Base-by-base conservation (phyloP, 2,888 invertebrate species). In the Teinopalpus imperialis region DNA sequence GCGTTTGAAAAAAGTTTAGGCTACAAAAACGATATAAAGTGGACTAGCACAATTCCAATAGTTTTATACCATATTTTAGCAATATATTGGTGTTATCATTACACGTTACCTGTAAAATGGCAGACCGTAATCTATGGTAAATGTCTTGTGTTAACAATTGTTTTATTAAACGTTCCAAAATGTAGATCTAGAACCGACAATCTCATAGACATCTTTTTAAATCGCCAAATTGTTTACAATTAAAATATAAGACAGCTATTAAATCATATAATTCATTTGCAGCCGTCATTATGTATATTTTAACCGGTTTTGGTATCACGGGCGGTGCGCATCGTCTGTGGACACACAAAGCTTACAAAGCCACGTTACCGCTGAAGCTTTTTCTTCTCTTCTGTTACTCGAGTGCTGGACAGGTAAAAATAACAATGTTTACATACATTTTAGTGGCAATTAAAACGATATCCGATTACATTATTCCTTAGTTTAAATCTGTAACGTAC, bases 321-420 rank as follows among this genome's bases (percentile, higher is more conserved):
- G 93, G 91, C 1, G 94, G 94, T n/a, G 93, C 91, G 0, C 94
- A 94, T 72, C 81, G 94, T 35, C 77, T 91, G 26, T 94, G 93
- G 92, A 91, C 91, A 18, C 94, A 94, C 74, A 90, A 89, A 63
- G 81, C 93, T n/a, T 94, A 90, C 66, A 93, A 93, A 77, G 93
- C 92, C 0, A 93, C 88, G 56, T 53, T 89, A 40, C 91, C 92
- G 1, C 69, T 94, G 7, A 90, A 92, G 57, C 68, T 91, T 23
- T 82, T 93, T 37, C 73, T 93, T 16, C 88, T 93, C 50, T 58
- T 91, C 23, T 91, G 91, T 56, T 94, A 90, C 63, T 90, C 92
- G 4, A 76, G 90, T 26, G 91, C 93, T 49, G 94, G 93, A 27
- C 93, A 93, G 90, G 94, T 94, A 81, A 81, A 56, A 31, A 29